Base-by-base conservation (phyloP, 2,113 vertebrate genomes). In the Paratilapia polleni region DNA sequence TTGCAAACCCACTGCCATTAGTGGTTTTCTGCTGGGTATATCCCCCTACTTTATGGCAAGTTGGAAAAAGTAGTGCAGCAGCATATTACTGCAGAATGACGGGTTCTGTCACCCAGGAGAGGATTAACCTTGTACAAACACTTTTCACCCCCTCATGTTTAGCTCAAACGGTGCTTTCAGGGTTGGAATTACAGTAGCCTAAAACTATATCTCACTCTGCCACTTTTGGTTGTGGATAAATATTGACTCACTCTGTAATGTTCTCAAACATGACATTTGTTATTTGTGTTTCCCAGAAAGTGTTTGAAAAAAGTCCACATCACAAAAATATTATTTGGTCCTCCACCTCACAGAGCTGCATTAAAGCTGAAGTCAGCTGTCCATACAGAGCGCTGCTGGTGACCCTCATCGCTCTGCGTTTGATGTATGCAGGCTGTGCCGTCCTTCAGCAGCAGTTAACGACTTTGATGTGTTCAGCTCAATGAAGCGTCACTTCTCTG, bases 391-490 rank as follows among this genome's bases (percentile, higher is more conserved):
- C 19, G 63, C 73, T 80, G 82, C n/a, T 77, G 78, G 63, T 91
- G 93, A 90, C 80, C 92, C 80, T 91, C 64, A 26, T 58, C 1
- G 20, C 86, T 82, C 43, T 61, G 54, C 73, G 47, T 84, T 83
- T 78, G 79, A 77, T 77, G 63, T 62, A 81, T 81, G 63, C 3
- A 80, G 81, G 75, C 85, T 41, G 64, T 83, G 88, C 89, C 84
- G 79, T 62, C 66, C 86, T 86, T 86, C 20, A 20, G 74, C 79
- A 77, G 74, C 54, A 86, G 43, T 80, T 56, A 41, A 79, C 70
- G 61, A 73, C 92, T 95, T 96, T 95, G 92, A 95, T 95, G 94
- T 95, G 94, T 95, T 94, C 54, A 88, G 88, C 92, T 91, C 77
- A 90, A 43, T 78, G 73, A 83, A 92, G 86, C 61, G 1, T 38